Conservation (phyloP, 2,113 vertebrate species). For the Uria lomvia region DNA sequence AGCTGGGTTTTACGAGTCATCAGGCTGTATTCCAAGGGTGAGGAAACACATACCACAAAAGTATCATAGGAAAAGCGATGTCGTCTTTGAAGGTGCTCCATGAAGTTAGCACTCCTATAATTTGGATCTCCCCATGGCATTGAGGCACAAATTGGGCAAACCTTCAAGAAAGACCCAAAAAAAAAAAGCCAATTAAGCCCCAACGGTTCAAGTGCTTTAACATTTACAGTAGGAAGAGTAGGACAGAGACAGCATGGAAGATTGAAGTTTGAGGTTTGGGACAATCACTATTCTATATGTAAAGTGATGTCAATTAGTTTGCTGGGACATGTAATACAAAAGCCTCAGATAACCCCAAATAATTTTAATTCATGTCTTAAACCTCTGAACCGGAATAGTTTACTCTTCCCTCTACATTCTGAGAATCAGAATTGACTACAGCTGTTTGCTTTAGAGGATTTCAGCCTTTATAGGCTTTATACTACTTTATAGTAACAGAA, state of each 20-base stretch:
- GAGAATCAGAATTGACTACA: neutral
- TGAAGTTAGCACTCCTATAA: constrained; percentile 95
- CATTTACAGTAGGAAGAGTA: neutral
- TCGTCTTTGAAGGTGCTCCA: constrained; percentile 92
- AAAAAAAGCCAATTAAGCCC: neutral
- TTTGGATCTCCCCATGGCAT: constrained; percentile 98
- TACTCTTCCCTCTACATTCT: neutral
- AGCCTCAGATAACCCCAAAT: neutral
- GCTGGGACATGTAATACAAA: neutral
- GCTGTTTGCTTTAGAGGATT: neutral
- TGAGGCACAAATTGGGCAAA: constrained; percentile 96
- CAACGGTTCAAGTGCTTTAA: neutral
- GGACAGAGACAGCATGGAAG: neutral
- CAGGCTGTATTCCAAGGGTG: neutral
- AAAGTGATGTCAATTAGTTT: neutral
- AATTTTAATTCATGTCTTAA: neutral
- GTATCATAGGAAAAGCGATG: constrained; percentile 97
- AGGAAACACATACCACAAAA: constrained; percentile 86
- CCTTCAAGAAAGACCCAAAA: constrained; percentile 70
- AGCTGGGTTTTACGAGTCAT: neutral
- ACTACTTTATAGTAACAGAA: neutral
- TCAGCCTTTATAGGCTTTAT: neutral
- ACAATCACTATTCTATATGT: neutral
- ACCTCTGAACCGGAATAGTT: neutral
- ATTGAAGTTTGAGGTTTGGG: neutral